A percentile compares a stretch with the other conserved stretches of the same genome.
Evolutionary conservation across 2,797 vertebrate genomes (phyloP).

Genomic region (Chaetophractus vellerosus): DNA sequence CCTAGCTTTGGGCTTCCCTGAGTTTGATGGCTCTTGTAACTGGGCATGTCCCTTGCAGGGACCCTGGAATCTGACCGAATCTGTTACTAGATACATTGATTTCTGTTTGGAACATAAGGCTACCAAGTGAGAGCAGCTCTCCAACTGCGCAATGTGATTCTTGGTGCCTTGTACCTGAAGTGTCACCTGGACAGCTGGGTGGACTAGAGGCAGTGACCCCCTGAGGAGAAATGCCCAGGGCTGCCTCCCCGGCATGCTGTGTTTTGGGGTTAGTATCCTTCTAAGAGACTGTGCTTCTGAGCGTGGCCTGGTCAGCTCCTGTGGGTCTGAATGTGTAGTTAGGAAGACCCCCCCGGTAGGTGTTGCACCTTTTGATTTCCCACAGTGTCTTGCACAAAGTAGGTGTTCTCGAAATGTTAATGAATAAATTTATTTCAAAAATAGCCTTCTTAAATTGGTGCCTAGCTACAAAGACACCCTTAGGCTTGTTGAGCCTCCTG

Average conservation of each 20-base stretch:
- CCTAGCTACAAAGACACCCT: not conserved
- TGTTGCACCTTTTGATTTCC: not conserved
- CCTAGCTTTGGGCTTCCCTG: not conserved
- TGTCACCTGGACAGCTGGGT: not conserved
- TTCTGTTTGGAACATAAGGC: not conserved
- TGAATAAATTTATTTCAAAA: conserved; percentile 57
- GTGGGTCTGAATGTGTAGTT: not conserved
- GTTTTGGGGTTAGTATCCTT: conserved; percentile 15
- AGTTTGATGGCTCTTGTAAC: not conserved
- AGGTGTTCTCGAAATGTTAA: conserved; percentile 24
- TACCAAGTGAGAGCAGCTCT: not conserved
- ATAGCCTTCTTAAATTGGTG: conserved; percentile 40
- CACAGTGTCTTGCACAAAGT: not conserved
- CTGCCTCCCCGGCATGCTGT: not conserved
- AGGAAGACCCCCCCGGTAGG: not conserved
- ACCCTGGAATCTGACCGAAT: not conserved
- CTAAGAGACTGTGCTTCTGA: not conserved
- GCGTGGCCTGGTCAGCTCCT: not conserved
- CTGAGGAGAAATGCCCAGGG: not conserved
- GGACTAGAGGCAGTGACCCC: not conserved
- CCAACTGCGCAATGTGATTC: not conserved
- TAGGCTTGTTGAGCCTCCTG: not conserved
- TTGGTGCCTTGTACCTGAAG: not conserved
- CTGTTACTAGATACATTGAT: not conserved
- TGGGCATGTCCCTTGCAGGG: not conserved